Evolutionary conservation across 2,888 invertebrate genomes (phyloP), one percentile per base, ranked within the genome.

Genomic region (Lutraria lutraria): DNA sequence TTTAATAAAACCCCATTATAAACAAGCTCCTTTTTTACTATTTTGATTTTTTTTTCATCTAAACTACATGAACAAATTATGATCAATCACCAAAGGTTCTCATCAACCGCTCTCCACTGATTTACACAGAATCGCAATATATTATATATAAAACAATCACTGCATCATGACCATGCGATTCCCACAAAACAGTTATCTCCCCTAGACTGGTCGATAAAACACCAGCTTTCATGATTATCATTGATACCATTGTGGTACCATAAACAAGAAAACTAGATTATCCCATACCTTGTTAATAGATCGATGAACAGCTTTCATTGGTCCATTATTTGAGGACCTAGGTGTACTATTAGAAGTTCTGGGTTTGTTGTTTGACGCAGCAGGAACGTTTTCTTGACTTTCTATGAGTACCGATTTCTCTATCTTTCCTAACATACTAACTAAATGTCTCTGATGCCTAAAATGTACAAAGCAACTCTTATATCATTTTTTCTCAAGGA

Each of bases 361-460:
- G 21, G 88, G 88, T 56, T 21, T 21, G 21, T 21, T 56, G 15
- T 76, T 76, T 34, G 76, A 76, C 31, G 76, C 13, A 19, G 25
- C 76, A 34, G 76, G 76, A 21, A 68, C 83, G 68, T 72, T 68
- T n/a, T 90, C 90, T 53, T 86, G 29, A 81, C 88, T 88, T 16
- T 93, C 92, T 25, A 88, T 86, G 8, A 89, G 87, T 25, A 92
- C 89, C 6, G 93, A 92, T 34, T 94, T 92, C 86, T 96, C 96
- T 52, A 96, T 92, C 88, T 94, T 94, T 10, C 94, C 94, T 82
- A 96, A 88, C 82, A 95, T 95, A 86, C 94, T 94, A 80, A 96
- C 91, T 21, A 96, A 89, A 79, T 93, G 93, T 83, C 94, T 93
- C 93, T 96, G 96, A 79, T 95, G 95, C 85, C 96, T 96, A 91